Evolutionary conservation across 1,140 invertebrate genomes (phyloP).

Genomic region (Araneus ventricosus): DNA sequence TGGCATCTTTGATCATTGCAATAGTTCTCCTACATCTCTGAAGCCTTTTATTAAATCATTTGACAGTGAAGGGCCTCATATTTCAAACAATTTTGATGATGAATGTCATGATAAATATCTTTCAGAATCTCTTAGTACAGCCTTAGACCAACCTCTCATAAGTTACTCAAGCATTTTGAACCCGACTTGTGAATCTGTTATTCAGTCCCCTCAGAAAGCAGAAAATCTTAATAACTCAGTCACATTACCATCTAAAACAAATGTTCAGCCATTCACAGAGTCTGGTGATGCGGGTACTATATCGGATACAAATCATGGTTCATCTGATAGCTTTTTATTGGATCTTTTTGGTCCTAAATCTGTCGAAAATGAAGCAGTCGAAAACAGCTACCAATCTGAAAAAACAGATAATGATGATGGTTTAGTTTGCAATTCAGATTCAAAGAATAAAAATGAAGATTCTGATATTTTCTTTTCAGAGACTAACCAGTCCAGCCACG

Average conservation of each 20-base stretch:
- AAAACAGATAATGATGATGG: conserved; percentile 31
- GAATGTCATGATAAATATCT: conserved; percentile 2
- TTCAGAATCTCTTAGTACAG: not conserved
- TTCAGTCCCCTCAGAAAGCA: conserved; percentile 21
- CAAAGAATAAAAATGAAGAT: conserved; percentile 43
- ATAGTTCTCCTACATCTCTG: not conserved
- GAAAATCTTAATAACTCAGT: not conserved
- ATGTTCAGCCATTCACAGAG: not conserved
- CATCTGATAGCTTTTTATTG: conserved; percentile 50
- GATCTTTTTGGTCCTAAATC: conserved; percentile 62
- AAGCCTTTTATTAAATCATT: conserved; percentile 28
- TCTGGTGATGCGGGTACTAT: not conserved
- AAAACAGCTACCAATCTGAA: not conserved
- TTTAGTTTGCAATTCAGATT: conserved; percentile 13
- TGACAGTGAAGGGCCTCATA: not conserved
- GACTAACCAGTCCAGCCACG: not conserved
- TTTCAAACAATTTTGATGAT: conserved; percentile 39
- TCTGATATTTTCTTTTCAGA: conserved; percentile 20
- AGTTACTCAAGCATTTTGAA: conserved; percentile 48
- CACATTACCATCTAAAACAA: conserved; percentile 2
- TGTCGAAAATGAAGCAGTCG: conserved; percentile 37
- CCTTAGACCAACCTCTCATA: not conserved
- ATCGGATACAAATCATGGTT: conserved; percentile 37
- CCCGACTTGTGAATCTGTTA: conserved; percentile 51
- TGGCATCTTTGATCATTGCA: conserved; percentile 44